Evolutionary conservation across 2,113 vertebrate species (phyloP).

Genomic region (Pelvicachromis taeniatus): DNA sequence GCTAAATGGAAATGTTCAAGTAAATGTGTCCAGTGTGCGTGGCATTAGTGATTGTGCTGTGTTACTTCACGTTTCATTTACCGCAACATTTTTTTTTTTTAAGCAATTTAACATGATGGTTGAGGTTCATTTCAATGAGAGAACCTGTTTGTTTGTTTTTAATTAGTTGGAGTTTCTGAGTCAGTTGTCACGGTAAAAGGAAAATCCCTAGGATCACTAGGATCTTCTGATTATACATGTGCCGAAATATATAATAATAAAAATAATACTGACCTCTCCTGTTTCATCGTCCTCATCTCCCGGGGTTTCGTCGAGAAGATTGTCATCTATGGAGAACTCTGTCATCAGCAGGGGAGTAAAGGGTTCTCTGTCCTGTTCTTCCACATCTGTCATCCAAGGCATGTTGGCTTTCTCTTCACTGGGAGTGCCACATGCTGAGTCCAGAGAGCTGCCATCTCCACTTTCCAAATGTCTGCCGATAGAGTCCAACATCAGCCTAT

Average conservation of each 20-base stretch:
- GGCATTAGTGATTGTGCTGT: neutral
- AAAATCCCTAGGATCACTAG: neutral
- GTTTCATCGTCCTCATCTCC: constrained; percentile 21
- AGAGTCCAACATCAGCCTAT: neutral
- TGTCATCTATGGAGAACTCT: constrained; percentile 36
- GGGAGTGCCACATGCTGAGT: constrained; percentile 20
- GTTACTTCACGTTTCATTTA: neutral
- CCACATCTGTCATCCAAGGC: constrained; percentile 36
- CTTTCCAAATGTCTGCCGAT: constrained; percentile 3
- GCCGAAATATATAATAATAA: neutral
- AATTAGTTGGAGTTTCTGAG: neutral
- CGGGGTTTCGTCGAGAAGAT: neutral
- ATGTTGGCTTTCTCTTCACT: constrained; percentile 43
- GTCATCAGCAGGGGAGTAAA: neutral
- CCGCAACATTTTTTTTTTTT: neutral
- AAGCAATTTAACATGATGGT: neutral
- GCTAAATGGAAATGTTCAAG: neutral
- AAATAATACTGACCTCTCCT: constrained; percentile 27
- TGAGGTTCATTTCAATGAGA: neutral
- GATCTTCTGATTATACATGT: neutral
- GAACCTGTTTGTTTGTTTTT: neutral
- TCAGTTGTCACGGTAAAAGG: neutral
- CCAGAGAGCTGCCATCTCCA: constrained; percentile 10
- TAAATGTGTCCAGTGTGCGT: neutral
- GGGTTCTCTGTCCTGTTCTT: constrained; percentile 30